Evolutionary conservation across 2,797 vertebrate genomes (phyloP).

Genomic region (Fringilla coelebs): DNA sequence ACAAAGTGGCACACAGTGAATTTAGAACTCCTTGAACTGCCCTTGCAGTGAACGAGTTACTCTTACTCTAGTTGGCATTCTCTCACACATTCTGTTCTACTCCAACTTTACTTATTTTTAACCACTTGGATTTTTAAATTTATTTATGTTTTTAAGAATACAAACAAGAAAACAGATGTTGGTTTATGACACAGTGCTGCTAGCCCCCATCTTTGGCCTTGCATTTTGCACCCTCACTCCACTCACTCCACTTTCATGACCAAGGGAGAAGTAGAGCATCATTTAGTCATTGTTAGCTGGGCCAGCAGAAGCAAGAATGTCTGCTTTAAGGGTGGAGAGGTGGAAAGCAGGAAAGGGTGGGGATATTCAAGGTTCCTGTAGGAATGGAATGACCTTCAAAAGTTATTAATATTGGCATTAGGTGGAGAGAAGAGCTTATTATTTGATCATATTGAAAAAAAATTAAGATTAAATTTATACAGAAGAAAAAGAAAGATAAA

Average conservation of each 20-base stretch:
- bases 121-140: background rate
- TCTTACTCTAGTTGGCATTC: background rate
- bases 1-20: background rate
- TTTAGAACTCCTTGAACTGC: background rate
- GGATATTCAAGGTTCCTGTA: conserved; percentile 4
- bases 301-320: background rate
- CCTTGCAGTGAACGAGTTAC: background rate
- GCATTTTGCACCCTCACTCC: background rate
- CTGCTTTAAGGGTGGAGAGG: background rate
- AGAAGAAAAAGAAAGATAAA: background rate
- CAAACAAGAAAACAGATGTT: background rate
- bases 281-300: background rate
- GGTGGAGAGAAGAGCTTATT: background rate
- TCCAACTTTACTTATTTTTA: background rate
- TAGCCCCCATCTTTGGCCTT: background rate
- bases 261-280: background rate
- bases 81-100: background rate
- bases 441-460: background rate
- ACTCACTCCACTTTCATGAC: background rate
- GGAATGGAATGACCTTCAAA: background rate
- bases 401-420: background rate
- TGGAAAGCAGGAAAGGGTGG: conserved; percentile 35
- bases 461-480: background rate
- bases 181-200: background rate
- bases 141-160: background rate